Evolutionary conservation across 92 coral and sea anemone species (phyloP).

Genomic region (Isaurus tuberculatus): DNA sequence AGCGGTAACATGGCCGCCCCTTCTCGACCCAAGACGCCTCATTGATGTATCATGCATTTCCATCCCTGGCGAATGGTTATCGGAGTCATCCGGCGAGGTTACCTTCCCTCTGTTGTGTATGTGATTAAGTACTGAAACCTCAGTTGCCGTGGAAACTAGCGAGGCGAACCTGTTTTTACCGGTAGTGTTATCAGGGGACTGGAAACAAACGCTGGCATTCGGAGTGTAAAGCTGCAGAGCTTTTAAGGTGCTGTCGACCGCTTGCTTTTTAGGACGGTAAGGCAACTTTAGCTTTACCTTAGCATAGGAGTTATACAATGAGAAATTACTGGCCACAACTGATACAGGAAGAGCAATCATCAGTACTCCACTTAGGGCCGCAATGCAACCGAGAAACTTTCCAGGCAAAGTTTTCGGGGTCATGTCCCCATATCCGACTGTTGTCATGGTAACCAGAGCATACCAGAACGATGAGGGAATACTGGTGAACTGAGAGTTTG

Average conservation of each 20-base stretch:
- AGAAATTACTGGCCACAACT: constrained; percentile 98
- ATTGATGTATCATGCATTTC: constrained; percentile 66
- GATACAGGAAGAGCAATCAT: constrained; percentile 99
- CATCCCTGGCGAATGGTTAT: constrained; percentile 15
- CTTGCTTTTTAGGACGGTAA: constrained; percentile 79
- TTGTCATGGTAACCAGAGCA: constrained; percentile 99
- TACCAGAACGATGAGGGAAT: constrained; percentile 99
- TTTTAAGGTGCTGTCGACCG: constrained; percentile 87
- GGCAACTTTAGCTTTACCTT: constrained; percentile 96
- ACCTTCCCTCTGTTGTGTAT: constrained; percentile 66
- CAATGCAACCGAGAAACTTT: constrained; percentile 88
- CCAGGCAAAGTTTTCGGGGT: constrained; percentile 89
- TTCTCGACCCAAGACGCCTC: constrained; percentile 56
- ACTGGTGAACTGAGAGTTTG: constrained; percentile 75
- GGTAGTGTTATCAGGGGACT: constrained; percentile 72
- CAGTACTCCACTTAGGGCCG: constrained; percentile 94
- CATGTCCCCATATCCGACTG: constrained; percentile 98
- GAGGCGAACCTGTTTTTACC: constrained; percentile 82
- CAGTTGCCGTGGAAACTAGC: constrained; percentile 71
- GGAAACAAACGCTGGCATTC: constrained; percentile 72
- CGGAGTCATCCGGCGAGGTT: constrained; percentile 39
- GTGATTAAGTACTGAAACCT: constrained; percentile 61
- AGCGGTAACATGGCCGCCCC: constrained; percentile 67
- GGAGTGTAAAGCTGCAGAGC: constrained; percentile 89
- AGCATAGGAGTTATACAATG: constrained; percentile 96